Percentiles rank a stretch among this genome's conserved stretches.
These are phyloP conservation scores for Volucella bombylans DNA, from an alignment of 2,888 invertebrate genomes.

Conservation along the genomic window DNA sequence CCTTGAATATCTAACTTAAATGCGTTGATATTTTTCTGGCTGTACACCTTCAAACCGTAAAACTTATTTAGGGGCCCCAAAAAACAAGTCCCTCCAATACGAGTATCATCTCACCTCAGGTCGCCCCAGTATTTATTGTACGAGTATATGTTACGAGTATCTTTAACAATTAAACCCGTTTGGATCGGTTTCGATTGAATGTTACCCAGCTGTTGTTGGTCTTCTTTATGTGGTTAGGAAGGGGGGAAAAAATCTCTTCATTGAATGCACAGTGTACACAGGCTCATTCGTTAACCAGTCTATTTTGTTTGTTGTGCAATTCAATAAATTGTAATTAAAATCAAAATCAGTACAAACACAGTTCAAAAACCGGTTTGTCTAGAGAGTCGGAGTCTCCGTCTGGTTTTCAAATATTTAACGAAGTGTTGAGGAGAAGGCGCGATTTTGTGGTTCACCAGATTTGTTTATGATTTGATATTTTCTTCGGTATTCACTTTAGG, in stretches of 20 bases:
- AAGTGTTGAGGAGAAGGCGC: conserved; percentile 13
- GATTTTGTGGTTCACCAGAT: conserved; percentile 25
- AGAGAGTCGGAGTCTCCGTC: not conserved
- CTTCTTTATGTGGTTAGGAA: conserved; percentile 6
- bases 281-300: conserved; percentile 18
- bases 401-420: not conserved
- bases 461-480: conserved; percentile 56
- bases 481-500: conserved; percentile 52
- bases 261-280: not conserved
- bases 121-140: conserved; percentile 13
- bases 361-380: conserved; percentile 46
- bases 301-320: conserved; percentile 41
- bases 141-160: not conserved
- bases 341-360: conserved; percentile 13
- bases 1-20: no score
- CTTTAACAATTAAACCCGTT: conserved; percentile 40
- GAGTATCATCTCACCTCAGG: not conserved
- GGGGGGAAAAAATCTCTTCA: conserved; percentile 26
- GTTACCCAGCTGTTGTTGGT: conserved; percentile 35
- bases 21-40: no score
- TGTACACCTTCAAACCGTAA: not conserved
- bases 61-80: conserved; percentile 7
- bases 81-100: not conserved
- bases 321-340: conserved; percentile 35
- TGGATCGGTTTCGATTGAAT: conserved; percentile 22